These are phyloP conservation scores for Odontocerum albicorne DNA, from an alignment of 2,888 invertebrate species.

Conservation along the genomic window DNA sequence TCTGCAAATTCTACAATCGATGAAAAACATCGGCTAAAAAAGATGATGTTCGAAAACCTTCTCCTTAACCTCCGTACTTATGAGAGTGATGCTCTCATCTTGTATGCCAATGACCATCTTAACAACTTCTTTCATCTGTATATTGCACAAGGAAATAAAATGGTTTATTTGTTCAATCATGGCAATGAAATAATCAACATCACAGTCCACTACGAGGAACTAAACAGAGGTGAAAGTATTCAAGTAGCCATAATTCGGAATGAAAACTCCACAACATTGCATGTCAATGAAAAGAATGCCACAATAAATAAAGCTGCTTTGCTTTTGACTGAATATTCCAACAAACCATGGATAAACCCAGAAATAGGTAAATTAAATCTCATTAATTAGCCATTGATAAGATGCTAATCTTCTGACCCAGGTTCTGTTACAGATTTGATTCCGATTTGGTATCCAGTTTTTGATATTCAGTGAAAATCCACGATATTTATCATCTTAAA, in stretches of 20 bases:
- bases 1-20: conserved; percentile 63
- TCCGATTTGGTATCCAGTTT: too few species aligned
- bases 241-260: conserved; percentile 84
- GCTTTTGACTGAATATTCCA: conserved; percentile 75
- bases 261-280: conserved; percentile 71
- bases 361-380: conserved; percentile 78
- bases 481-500: too few species aligned
- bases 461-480: too few species aligned
- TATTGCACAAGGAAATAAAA: conserved; percentile 75
- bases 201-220: conserved; percentile 71
- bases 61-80: conserved; percentile 90
- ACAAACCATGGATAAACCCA: conserved; percentile 85
- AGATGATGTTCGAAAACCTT: conserved; percentile 77
- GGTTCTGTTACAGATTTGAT: too few species aligned
- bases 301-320: conserved; percentile 70
- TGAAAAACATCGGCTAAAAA: conserved; percentile 66
- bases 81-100: conserved; percentile 75
- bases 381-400: too few species aligned
- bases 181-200: conserved; percentile 78
- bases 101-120: conserved; percentile 90
- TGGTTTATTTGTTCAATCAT: conserved; percentile 83
- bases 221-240: conserved; percentile 81
- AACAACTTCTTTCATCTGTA: conserved; percentile 93
- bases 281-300: conserved; percentile 77
- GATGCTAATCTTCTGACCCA: too few species aligned